Evolutionary conservation across 2,888 invertebrate species (phyloP), one percentile per base, ranked within the genome.

Genomic region (Sipha maydis): DNA sequence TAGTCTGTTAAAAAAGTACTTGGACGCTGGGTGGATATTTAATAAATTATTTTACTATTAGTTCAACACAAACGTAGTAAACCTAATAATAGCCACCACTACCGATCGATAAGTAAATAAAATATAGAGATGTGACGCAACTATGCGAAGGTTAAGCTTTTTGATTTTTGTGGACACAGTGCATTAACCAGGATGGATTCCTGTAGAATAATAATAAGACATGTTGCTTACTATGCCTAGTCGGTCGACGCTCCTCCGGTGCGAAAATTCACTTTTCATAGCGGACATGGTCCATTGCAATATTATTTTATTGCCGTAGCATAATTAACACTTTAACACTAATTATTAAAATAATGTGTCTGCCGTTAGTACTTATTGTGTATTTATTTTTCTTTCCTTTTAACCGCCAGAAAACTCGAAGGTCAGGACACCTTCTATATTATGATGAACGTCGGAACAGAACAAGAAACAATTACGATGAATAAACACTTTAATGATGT

Each of bases 391-490:
- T 76, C 3, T 79, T 69, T 48, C 28, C 38, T 3, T 31, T 86
- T 69, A 11, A 8, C 61, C 25, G 25, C 11, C 86, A 90, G 90
- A 77, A 79, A 89, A n/a, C 69, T 90, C 11, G 61, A 89, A 25
- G 90, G 89, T 38, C 71, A 88, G 28, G 90, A 89, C 8, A 89
- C 90, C 1, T 89, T 91, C 89, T 91, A 91, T 61, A 92, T 94
- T 5, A 91, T 94, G 0, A 92, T 94, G 25, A 95, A 95, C 92
- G 93, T 95, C 73, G 94, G 93, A 78, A 91, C 92, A n/a, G 90
- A 91, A 41, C 90, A 92, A 0, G 93, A 94, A 91, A 91, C 91
- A 8, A 92, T 95, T 31, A 93, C 94, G 92, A 91, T 95, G 11
- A 67, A 54, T n/a, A 71, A 85, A 9, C 19, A 89, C 41, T 83